These are phyloP conservation scores for Gadus chalcogrammus DNA, from an alignment of 2,113 vertebrate genomes.

Conservation along the genomic window DNA sequence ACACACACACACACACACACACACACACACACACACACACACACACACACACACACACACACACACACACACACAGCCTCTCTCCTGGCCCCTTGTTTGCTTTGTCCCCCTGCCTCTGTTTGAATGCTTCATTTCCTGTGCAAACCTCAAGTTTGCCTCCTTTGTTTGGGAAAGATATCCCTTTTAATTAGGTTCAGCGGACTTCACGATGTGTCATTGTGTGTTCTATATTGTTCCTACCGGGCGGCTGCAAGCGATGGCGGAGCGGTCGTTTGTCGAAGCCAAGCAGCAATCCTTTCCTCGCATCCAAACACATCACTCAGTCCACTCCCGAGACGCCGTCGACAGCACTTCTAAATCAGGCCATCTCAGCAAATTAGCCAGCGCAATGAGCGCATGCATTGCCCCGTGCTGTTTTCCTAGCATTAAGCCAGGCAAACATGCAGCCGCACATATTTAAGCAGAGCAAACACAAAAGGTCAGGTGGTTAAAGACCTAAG, in stretches of 20 bases:
- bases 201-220: slow-evolving; percentile 24
- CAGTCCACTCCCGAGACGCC: too few species aligned
- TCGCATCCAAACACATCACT: too few species aligned
- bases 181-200: slow-evolving; percentile 21
- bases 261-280: background rate
- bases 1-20: too few species aligned
- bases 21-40: too few species aligned
- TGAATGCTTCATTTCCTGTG: slow-evolving; percentile 60
- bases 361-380: slow-evolving; percentile 21
- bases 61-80: too few species aligned
- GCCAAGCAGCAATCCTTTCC: too few species aligned
- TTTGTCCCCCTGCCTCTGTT: slow-evolving; percentile 69
- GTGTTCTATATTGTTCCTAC: background rate
- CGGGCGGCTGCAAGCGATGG: too few species aligned
- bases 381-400: background rate
- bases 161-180: slow-evolving; percentile 22
- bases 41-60: too few species aligned
- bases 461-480: slow-evolving; percentile 38
- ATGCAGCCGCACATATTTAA: slow-evolving; percentile 25
- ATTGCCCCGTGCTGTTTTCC: slow-evolving; percentile 16
- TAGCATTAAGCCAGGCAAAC: slow-evolving; percentile 20
- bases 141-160: slow-evolving; percentile 47
- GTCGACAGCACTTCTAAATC: background rate
- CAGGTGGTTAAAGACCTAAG: slow-evolving; percentile 36
- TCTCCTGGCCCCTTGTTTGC: slow-evolving; percentile 55